Evolutionary conservation across 2,113 vertebrate genomes (phyloP), one percentile per base, ranked within the genome.

Genomic region (Silurus glanis): DNA sequence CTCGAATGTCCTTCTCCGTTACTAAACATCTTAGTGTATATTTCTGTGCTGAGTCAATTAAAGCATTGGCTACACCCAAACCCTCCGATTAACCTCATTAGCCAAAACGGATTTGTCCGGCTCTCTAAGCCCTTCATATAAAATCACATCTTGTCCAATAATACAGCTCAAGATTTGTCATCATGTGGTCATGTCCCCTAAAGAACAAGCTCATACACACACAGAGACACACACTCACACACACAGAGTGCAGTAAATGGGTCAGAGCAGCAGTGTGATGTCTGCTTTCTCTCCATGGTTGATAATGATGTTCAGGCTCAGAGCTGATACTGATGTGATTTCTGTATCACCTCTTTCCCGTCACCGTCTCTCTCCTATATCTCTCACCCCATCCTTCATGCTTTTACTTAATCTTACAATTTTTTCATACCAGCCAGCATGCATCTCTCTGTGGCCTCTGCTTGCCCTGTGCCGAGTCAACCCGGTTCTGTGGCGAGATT

Each of bases 241-340:
- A 45, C 23, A 71, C 16, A 79, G 0, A 23, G 67, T 82, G 69
- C 76, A 85, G 83, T 74, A 87, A 85, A 87, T 87, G 61, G 86
- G 86, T 85, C 88, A 87, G 64, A 66, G 47, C 71, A 79, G 82
- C 85, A 75, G 79, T 66, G 56, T 82, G 56, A 81, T 12, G 56
- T 64, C 45, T 55, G 69, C 17, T 83, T 71, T 83, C 56, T 82
- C 67, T 83, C 83, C 83, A 66, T 69, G 74, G 56, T 83, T 80
- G 80, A 89, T 89, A 86, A 89, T 72, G 78, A 25, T 53, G 71
- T 87, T 87, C 79, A 82, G 83, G 81, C 83, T 59, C 66, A 71
- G 83, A 80, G 84, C 74, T 83, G n/a, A 85, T 75, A 71, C 80
- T 80, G 74, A 80, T 67, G 56, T 72, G 74, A 85, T 85, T 85